Evolutionary conservation across 2,888 invertebrate species (phyloP).

Genomic region (Xestia sexstrigata): DNA sequence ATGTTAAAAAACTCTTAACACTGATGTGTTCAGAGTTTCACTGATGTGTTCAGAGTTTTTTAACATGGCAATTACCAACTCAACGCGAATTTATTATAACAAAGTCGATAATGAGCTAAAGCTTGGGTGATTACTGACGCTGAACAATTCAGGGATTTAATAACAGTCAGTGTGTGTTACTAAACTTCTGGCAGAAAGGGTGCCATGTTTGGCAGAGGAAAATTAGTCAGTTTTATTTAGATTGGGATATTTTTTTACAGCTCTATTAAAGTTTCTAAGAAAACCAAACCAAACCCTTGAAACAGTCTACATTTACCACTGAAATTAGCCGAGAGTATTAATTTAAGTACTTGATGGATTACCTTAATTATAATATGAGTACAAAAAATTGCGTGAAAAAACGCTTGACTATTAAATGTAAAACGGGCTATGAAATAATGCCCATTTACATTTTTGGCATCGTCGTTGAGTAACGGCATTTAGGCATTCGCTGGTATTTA

Average conservation of each 20-base stretch:
- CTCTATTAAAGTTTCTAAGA: background rate
- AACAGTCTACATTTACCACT: background rate
- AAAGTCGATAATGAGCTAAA: slow-evolving; percentile 43
- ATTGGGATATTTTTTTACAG: background rate
- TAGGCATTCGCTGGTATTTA: slow-evolving; percentile 12
- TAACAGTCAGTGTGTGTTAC: background rate
- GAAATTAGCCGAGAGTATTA: slow-evolving; percentile 1
- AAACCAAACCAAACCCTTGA: background rate
- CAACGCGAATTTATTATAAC: slow-evolving; percentile 35
- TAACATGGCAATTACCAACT: slow-evolving; percentile 57
- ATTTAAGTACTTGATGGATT: slow-evolving; percentile 35
- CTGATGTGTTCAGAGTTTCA: slow-evolving; percentile 57
- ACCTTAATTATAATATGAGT: slow-evolving; percentile 20
- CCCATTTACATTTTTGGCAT: slow-evolving; percentile 47
- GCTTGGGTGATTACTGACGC: slow-evolving; percentile 32
- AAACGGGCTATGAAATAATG: slow-evolving; percentile 34
- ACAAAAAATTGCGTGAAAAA: slow-evolving; percentile 47
- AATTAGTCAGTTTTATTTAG: background rate
- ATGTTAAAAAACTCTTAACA: too few species aligned
- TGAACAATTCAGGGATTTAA: slow-evolving; percentile 14
- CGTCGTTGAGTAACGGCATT: slow-evolving; percentile 24
- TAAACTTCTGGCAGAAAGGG: background rate
- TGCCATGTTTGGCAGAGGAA: background rate
- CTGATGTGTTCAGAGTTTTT: slow-evolving; percentile 60
- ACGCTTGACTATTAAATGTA: slow-evolving; percentile 15